Base-by-base conservation (phyloP, 2,113 vertebrate species). In the Chamaea fasciata region DNA sequence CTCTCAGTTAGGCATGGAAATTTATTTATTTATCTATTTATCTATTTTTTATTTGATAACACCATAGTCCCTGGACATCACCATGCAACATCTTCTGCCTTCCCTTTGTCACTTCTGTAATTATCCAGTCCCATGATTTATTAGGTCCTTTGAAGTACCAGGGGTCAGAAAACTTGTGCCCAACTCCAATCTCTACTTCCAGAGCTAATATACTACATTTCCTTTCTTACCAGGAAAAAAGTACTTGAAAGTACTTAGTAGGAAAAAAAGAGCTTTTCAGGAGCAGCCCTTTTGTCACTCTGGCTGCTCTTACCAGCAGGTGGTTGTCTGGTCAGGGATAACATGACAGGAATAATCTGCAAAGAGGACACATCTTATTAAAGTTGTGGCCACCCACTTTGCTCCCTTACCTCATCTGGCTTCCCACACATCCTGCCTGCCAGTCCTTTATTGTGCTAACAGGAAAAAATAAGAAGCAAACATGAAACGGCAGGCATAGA, bases 361-460 rank as follows among this genome's bases (percentile, higher is more conserved):
- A 87, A 87, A 86, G 37, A 92, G 65, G 60, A 94, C 77, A 70
- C 49, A 35, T 79, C 90, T 88, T 84, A 88, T 85, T 91, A 87
- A 73, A 89, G 35, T 74, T 70, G 41, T 9, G 10, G 53, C 65
- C 78, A 76, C 94, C 69, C 82, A 94, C 95, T 92, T 87, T 79
- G 67, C 57, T 91, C 47, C 65, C 37, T 79, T 60, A 30, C 19
- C 87, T 28, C 68, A 17, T 84, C 77, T 86, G 75, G 14, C 87
- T 87, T 93, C 84, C 77, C 87, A 92, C 67, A 68, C 64, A 63
- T 67, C 68, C 79, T 84, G 42, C 35, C 62, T 89, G 81, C 67
- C 87, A 89, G 52, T 78, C 67, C 26, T 71, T 87, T 87, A 28
- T 37, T 87, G 75, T n/a, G 49, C 41, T 87, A 89, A 87, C 44